These are phyloP conservation scores for Euzetes globulus DNA, from an alignment of 2,888 invertebrate genomes.

Conservation along the genomic window DNA sequence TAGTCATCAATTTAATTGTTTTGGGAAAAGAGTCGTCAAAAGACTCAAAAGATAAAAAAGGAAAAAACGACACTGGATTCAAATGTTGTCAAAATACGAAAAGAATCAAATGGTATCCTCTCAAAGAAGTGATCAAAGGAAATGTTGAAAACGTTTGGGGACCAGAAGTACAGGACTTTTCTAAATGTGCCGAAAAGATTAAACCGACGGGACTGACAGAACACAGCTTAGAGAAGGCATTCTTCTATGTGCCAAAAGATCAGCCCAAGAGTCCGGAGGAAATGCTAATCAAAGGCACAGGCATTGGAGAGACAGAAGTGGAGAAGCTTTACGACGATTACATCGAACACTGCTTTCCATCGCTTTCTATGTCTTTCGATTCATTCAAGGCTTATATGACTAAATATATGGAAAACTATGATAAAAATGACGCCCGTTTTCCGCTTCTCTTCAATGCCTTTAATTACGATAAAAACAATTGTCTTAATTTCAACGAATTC, in stretches of 20 bases:
- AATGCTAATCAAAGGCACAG: slow-evolving; percentile 13
- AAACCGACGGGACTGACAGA: background rate
- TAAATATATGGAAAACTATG: slow-evolving; percentile 25
- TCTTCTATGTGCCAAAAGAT: slow-evolving; percentile 26
- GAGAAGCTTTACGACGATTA: slow-evolving; percentile 28
- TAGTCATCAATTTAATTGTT: slow-evolving; percentile 13
- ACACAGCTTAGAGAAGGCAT: slow-evolving; percentile 26
- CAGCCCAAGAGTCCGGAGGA: slow-evolving; percentile 32
- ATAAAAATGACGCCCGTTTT: slow-evolving; percentile 1
- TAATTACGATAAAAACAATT: slow-evolving; percentile 14
- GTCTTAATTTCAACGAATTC: slow-evolving; percentile 49
- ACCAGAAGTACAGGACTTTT: slow-evolving; percentile 34
- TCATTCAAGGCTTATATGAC: slow-evolving; percentile 37
- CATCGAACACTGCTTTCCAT: slow-evolving; percentile 36
- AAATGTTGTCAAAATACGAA: slow-evolving; percentile 33
- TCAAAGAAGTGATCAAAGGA: slow-evolving; percentile 5
- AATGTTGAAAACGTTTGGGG: slow-evolving; percentile 36
- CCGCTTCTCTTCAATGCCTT: slow-evolving; percentile 16
- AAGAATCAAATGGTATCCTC: slow-evolving; percentile 27
- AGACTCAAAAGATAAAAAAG: background rate
- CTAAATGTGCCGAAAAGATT: background rate
- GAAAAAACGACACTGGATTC: background rate
- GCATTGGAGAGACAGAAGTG: slow-evolving; percentile 21
- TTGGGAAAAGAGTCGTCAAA: background rate
- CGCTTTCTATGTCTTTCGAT: slow-evolving; percentile 20